Evolutionary conservation across 92 coral and sea anemone genomes (phyloP).

Genomic region (Pocillopora meandrina): DNA sequence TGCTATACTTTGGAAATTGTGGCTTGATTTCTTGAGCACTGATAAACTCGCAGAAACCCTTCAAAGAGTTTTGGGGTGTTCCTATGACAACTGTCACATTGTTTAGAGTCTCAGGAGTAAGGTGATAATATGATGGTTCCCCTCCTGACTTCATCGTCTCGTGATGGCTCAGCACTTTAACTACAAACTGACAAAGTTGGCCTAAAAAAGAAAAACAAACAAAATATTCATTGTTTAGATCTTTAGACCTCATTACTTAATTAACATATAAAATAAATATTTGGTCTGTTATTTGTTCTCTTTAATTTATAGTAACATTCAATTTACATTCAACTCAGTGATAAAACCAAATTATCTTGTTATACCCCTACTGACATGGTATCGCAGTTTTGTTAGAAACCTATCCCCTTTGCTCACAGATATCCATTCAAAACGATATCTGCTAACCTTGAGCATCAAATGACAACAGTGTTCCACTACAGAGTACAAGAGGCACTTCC

Average conservation of each 20-base stretch:
- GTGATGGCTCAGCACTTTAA: conserved; percentile 62
- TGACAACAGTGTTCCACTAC: conserved; percentile 53
- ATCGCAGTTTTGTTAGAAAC: too few relatives aligned
- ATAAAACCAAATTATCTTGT: too few relatives aligned
- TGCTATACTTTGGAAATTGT: conserved; percentile 44
- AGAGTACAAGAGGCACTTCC: conserved; percentile 52
- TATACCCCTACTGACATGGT: too few relatives aligned
- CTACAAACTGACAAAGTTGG: conserved; percentile 49
- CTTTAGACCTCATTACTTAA: too few relatives aligned
- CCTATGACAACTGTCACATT: conserved; percentile 77
- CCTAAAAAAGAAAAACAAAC: conserved; percentile 10
- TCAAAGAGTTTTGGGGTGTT: conserved; percentile 26
- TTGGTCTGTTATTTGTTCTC: too few relatives aligned
- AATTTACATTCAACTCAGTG: too few relatives aligned
- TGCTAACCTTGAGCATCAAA: conserved; percentile 25
- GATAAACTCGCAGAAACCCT: conserved; percentile 20
- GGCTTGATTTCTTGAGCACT: conserved; percentile 35
- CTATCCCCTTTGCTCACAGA: too few relatives aligned
- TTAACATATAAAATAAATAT: too few relatives aligned
- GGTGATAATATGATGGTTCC: conserved; percentile 56
- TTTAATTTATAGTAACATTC: too few relatives aligned
- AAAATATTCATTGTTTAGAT: neutral
- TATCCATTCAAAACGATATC: too few relatives aligned
- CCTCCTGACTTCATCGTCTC: conserved; percentile 17
- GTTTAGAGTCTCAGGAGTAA: conserved; percentile 59